Conservation (phyloP, 2,888 invertebrate species). For the Mythimna impura region DNA sequence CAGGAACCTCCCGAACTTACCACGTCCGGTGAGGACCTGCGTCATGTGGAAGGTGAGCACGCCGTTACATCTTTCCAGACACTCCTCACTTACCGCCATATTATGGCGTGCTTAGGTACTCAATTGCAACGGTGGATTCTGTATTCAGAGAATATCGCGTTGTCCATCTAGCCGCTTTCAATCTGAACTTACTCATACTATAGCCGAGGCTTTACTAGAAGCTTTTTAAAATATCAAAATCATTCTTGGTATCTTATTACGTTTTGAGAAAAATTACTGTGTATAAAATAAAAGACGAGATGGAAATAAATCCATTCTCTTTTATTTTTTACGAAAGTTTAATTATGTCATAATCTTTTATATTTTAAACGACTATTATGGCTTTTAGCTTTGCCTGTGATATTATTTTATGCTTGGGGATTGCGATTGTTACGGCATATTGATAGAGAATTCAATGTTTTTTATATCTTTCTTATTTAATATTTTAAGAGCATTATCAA, state of each 20-base stretch:
- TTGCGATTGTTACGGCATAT: too few species aligned
- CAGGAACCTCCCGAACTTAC: too few species aligned
- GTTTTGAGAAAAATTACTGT: not conserved
- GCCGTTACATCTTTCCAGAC: too few species aligned
- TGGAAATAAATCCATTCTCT: not conserved
- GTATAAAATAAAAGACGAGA: not conserved
- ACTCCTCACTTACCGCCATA: too few species aligned
- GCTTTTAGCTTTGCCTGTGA: too few species aligned
- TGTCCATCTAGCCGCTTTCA: not conserved
- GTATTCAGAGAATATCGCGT: not conserved
- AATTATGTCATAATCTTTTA: constrained; percentile 3
- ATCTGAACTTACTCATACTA: not conserved
- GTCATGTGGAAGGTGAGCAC: too few species aligned
- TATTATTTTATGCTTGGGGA: too few species aligned
- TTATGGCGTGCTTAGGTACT: too few species aligned
- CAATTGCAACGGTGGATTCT: not conserved
- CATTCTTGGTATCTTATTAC: not conserved
- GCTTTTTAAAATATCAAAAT: not conserved
- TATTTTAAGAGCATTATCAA: too few species aligned
- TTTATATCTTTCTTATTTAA: too few species aligned
- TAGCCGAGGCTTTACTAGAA: not conserved
- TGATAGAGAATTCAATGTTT: too few species aligned
- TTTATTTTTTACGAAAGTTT: constrained; percentile 3
- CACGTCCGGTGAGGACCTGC: too few species aligned
- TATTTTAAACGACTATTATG: not conserved